Evolutionary conservation across 2,888 invertebrate genomes (phyloP), one percentile per base, ranked within the genome.

Genomic region (Erebia palarica): DNA sequence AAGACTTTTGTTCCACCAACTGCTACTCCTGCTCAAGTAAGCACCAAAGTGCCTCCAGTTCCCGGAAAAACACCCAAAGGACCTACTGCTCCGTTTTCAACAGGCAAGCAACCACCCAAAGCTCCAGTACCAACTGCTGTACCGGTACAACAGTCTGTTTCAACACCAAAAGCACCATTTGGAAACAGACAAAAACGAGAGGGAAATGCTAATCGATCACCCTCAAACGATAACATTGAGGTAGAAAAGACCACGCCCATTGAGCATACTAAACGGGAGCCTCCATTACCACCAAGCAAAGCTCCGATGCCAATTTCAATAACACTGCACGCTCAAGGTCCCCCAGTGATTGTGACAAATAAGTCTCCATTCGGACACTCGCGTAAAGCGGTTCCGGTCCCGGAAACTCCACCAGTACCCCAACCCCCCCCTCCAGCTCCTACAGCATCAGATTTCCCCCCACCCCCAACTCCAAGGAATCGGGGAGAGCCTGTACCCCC

Each of bases 401-500:
- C 90, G 0, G 89, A 88, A 69, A 89, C 88, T 0, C 82, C 86
- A 1, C 87, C 91, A 0, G 86, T 77, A 1, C 88, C 93, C 3
- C 90, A 89, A 74, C 88, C 91, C 7, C 90, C 90, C 0, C 93
- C 93, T 4, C 91, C 92, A 21, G 90, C 89, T 49, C 87, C 93
- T 0, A 91, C 94, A 1, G 92, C 94, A 18, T 94, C 94, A 36
- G 86, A 94, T 86, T 92, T 94, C 86, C 88, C 94, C 0, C 91
- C 91, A 7, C 92, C 92, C 1, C 93, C 93, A 0, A 92, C 92
- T 1, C 93, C 93, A 0, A 84, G 92, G 53, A 88, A 90, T 76
- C 85, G 89, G 44, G 88, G 87, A 1, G 92, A 91, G 61, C 84
- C 87, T 0, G 65, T 78, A 1, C 89, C 91, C 1, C 78, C 89